These are phyloP conservation scores for Alces alces DNA, from an alignment of 2,113 vertebrate species.

Conservation along the genomic window DNA sequence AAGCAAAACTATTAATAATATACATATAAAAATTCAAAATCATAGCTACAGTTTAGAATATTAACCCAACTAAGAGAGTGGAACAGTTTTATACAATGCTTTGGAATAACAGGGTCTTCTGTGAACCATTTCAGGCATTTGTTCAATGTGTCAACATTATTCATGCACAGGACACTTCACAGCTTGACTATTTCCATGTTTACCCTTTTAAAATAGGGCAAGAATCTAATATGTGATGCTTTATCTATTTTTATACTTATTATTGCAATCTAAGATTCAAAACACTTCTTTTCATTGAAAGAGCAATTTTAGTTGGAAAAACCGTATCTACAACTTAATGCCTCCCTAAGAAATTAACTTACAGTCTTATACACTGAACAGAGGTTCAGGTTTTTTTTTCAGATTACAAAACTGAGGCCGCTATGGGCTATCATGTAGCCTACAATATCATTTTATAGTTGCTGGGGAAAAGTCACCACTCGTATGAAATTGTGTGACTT, in stretches of 20 bases:
- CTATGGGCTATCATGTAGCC: neutral
- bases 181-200: slow-evolving; percentile 25
- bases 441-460: neutral
- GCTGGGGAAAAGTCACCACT: neutral
- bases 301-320: neutral
- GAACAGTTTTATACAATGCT: neutral
- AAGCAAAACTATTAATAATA: neutral
- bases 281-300: neutral
- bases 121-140: neutral
- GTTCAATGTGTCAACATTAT: neutral
- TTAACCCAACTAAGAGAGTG: neutral
- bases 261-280: neutral
- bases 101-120: neutral
- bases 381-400: neutral
- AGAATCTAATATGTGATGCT: neutral
- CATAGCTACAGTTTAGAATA: neutral
- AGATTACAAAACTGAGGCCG: neutral
- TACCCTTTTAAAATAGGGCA: neutral
- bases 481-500: neutral
- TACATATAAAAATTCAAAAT: slow-evolving; percentile 16
- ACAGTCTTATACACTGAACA: neutral
- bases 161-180: neutral
- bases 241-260: slow-evolving; percentile 18
- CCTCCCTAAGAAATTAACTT: neutral
- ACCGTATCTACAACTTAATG: neutral